Evolutionary conservation across 2,888 invertebrate genomes (phyloP).

Genomic region (Druceiella hillmani): DNA sequence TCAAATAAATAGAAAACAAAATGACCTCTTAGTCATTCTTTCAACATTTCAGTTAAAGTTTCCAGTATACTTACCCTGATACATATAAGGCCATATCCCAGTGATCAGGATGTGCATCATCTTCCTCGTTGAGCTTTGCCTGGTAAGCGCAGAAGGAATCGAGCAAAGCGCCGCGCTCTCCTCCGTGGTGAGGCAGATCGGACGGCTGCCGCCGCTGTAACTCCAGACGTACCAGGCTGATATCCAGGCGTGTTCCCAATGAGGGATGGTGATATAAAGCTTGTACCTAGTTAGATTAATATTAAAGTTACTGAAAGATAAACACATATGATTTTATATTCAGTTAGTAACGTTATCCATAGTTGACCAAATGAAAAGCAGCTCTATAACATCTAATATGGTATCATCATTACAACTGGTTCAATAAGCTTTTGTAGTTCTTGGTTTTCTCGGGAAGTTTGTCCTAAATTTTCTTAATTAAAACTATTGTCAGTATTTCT

Average conservation of each 20-base stretch:
- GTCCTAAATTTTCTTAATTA: no score
- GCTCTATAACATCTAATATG: no score
- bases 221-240: slow-evolving; percentile 66
- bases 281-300: slow-evolving; percentile 52
- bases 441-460: no score
- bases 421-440: no score
- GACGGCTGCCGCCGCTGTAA: slow-evolving; percentile 61
- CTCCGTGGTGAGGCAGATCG: slow-evolving; percentile 56
- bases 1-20: no score
- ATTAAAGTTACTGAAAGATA: not conserved
- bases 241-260: slow-evolving; percentile 57
- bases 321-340: no score
- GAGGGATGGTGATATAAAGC: slow-evolving; percentile 75
- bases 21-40: no score
- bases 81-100: slow-evolving; percentile 78
- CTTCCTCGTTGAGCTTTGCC: slow-evolving; percentile 56
- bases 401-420: no score
- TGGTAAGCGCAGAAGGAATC: slow-evolving; percentile 73
- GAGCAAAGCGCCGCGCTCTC: slow-evolving; percentile 62
- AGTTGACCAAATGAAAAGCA: no score
- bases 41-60: no score
- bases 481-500: no score
- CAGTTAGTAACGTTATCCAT: no score
- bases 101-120: slow-evolving; percentile 63
- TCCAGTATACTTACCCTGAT: slow-evolving; percentile 55